Base-by-base conservation (phyloP, 2,113 vertebrate species). In the Picathartes gymnocephalus region DNA sequence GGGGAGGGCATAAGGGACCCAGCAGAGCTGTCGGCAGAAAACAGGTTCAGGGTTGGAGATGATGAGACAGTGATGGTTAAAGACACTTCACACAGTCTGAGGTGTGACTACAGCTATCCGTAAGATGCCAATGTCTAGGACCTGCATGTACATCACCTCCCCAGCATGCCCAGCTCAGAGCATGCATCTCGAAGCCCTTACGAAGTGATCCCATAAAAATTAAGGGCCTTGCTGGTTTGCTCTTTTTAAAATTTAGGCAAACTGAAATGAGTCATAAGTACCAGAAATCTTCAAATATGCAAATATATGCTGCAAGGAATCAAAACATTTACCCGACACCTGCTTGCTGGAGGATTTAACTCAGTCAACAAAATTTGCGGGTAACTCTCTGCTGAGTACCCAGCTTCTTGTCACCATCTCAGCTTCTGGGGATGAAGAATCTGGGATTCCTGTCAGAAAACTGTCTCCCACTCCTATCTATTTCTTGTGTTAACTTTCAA, bases 321-420 rank as follows among this genome's bases (percentile, higher is more conserved):
- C 92, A 94, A 97, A 97, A 97, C 95, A 96, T 97, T 97, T 96
- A 97, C 81, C 30, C 81, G 1, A 97, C 96, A 96, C 95, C 96
- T 95, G 90, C 93, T 86, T 83, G 88, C 85, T 93, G 76, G 47
- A 94, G 71, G 85, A 96, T 94, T 93, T 86, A 88, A 95, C 86
- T 96, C 95, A 69, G 77, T 94, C 95, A 96, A 94, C 95, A 97
- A 94, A 81, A 94, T 71, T 93, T 89, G 76, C 3, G 76, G 92
- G 85, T 86, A 95, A 93, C 58, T 95, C 90, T 89, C 79, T 70
- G 60, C 73, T 48, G 88, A 90, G 68, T 17, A 92, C 51, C 93
- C 92, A 95, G 92, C 92, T 97, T 95, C 88, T 86, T 92, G 90
- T 93, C 93, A 93, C 79, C 33, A 40, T 86, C 50, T 92, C 90